A percentile compares a stretch with the other conserved stretches of the same genome.
Conservation (phyloP, 2,113 vertebrate species). For the Myrmophylax atrothorax region DNA sequence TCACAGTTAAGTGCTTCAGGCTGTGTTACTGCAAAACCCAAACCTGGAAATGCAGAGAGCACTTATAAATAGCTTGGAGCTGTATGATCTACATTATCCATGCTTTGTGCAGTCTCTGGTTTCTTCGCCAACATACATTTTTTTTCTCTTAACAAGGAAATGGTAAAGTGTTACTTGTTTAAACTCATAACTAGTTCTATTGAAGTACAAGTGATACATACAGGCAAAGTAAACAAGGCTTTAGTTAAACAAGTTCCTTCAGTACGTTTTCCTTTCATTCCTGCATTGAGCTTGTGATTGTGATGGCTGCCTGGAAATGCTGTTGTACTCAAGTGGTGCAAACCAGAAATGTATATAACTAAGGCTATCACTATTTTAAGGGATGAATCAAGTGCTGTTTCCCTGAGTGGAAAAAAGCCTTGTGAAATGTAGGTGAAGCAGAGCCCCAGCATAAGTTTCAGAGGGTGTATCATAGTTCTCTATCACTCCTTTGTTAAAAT, state of each 20-base stretch:
- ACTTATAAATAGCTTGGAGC: constrained; percentile 39
- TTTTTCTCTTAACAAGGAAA: background rate
- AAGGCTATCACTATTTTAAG: background rate
- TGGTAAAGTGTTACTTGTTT: background rate
- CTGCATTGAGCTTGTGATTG: background rate
- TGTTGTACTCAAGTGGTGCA: background rate
- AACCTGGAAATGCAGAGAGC: constrained; percentile 25
- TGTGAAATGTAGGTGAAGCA: background rate
- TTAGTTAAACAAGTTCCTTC: background rate
- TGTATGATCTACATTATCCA: constrained; percentile 24
- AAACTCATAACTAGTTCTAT: background rate
- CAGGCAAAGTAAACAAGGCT: background rate
- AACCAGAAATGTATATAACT: background rate
- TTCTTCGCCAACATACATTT: background rate
- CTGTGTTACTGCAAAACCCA: background rate
- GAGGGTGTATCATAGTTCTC: background rate
- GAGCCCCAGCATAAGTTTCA: background rate
- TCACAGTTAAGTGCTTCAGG: background rate
- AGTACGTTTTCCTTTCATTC: background rate
- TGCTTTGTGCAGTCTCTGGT: background rate
- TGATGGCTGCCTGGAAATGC: background rate
- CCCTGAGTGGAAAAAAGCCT: background rate
- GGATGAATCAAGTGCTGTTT: background rate
- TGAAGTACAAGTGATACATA: background rate
- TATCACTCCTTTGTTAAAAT: background rate